Evolutionary conservation across 2,888 invertebrate species (phyloP).

Genomic region (Aelia acuminata): DNA sequence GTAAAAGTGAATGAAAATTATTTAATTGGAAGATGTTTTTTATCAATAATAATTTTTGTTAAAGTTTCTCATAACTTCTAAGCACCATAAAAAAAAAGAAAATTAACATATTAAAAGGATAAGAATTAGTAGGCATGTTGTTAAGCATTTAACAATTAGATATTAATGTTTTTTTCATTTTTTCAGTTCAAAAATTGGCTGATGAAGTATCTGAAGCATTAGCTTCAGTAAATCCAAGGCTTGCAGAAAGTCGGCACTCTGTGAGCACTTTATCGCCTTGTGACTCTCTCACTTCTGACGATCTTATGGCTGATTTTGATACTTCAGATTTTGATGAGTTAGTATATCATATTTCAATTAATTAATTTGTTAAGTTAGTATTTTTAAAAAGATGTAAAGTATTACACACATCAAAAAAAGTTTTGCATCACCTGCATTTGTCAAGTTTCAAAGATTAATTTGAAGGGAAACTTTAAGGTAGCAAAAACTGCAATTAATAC

Average conservation of each 20-base stretch:
- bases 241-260: slow-evolving; percentile 69
- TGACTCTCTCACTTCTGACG: slow-evolving; percentile 88
- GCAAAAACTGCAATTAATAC: no score
- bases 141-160: neutral
- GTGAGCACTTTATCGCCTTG: slow-evolving; percentile 87
- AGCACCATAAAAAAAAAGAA: no score
- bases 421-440: no score
- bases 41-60: neutral
- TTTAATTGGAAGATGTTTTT: no score
- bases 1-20: no score
- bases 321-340: slow-evolving; percentile 71
- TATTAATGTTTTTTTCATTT: neutral
- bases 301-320: slow-evolving; percentile 90
- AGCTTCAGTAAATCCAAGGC: slow-evolving; percentile 57
- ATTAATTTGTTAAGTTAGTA: neutral
- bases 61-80: no score
- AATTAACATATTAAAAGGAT: neutral
- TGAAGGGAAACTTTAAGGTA: no score
- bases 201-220: slow-evolving; percentile 64
- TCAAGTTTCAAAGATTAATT: no score
- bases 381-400: no score
- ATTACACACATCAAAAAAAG: no score
- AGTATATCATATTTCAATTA: slow-evolving; percentile 65
- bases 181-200: slow-evolving; percentile 63
- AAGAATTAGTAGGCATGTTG: neutral